Evolutionary conservation across 2,797 vertebrate genomes (phyloP).

Genomic region (Morelia viridis): DNA sequence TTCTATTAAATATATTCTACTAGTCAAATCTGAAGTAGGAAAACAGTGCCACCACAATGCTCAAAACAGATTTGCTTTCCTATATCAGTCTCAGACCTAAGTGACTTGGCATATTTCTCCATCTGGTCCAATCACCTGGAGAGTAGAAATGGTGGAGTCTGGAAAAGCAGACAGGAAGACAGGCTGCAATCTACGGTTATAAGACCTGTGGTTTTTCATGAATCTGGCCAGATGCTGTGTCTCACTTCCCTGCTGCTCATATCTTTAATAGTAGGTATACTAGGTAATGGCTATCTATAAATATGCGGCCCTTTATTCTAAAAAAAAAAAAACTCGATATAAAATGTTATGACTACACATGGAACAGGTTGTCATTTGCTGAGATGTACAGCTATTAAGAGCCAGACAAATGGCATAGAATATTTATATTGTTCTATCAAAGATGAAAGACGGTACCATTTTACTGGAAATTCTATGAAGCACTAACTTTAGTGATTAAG

Average conservation of each 20-base stretch:
- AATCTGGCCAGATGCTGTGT: background rate
- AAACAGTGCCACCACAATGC: background rate
- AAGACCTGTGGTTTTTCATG: background rate
- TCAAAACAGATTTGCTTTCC: background rate
- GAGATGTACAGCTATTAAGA: slow-evolving; percentile 22
- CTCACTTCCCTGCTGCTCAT: background rate
- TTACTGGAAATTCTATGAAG: slow-evolving; percentile 62
- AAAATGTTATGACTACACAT: background rate
- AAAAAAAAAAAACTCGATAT: background rate
- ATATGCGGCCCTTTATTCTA: background rate
- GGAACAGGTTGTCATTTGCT: slow-evolving; percentile 18
- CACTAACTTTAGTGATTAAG: slow-evolving; percentile 64
- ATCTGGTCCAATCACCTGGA: background rate
- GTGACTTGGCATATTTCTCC: background rate
- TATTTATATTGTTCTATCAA: slow-evolving; percentile 40
- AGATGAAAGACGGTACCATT: slow-evolving; percentile 42
- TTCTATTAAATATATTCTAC: background rate
- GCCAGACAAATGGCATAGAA: slow-evolving; percentile 19
- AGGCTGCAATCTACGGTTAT: background rate
- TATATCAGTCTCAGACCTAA: background rate
- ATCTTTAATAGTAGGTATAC: background rate
- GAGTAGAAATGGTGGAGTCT: background rate
- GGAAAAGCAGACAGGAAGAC: background rate
- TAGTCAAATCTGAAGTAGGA: background rate
- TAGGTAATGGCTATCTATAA: background rate